Percentiles rank a stretch among this genome's conserved stretches.
Conservation (phyloP, 2,888 invertebrate species). For the Ceramica pisi region DNA sequence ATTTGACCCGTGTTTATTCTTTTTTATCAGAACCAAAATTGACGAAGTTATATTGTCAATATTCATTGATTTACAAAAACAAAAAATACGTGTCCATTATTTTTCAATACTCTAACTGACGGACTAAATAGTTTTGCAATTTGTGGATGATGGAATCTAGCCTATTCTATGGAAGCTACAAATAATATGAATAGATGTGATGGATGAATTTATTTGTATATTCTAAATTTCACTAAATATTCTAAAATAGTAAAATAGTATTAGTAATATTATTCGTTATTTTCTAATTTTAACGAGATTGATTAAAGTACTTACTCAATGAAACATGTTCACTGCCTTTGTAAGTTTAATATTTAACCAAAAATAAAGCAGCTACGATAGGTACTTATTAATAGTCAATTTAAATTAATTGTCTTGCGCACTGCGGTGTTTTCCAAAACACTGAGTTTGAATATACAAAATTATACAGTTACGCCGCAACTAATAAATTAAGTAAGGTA, state of each 20-base stretch:
- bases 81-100: too few relatives aligned
- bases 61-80: too few relatives aligned
- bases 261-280: not conserved
- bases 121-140: too few relatives aligned
- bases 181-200: not conserved
- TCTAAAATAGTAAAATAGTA: constrained; percentile 1
- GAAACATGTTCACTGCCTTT: constrained; percentile 4
- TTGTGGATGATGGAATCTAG: too few relatives aligned
- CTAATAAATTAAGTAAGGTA: not conserved
- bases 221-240: not conserved
- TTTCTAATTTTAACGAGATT: not conserved
- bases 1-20: too few relatives aligned
- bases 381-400: not conserved
- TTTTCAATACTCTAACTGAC: too few relatives aligned
- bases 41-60: too few relatives aligned
- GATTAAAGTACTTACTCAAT: not conserved
- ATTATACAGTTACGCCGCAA: not conserved
- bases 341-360: not conserved
- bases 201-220: not conserved
- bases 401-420: constrained; percentile 2
- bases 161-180: not conserved
- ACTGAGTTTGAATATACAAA: not conserved
- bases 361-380: not conserved
- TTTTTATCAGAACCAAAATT: too few relatives aligned
- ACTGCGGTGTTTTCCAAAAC: not conserved